Base-by-base conservation (phyloP, 1,140 invertebrate genomes). In the Bombus confusus region DNA sequence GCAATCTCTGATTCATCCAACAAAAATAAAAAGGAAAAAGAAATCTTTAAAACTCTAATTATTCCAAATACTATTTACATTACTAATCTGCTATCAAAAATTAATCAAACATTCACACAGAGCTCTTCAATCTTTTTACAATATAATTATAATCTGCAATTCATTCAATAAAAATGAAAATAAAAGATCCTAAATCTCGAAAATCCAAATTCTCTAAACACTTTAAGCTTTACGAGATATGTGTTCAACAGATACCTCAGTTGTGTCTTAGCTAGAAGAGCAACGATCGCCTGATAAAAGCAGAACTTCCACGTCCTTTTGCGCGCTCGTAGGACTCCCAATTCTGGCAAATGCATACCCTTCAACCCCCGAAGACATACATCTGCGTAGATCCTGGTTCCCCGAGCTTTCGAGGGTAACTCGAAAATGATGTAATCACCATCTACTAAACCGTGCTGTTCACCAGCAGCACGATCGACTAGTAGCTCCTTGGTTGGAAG, bases 301-400 rank as follows among this genome's bases (percentile, higher is more conserved):
- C 93, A 94, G 66, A 94, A 94, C 59, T 94, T 94, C 93, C 93
- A 94, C 28, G 93, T 93, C 25, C 89, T 92, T n/a, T 31, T 57
- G 15, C 92, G 90, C 31, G 34, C 47, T n/a, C 94, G 89, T 41
- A 71, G 28, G 1, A 77, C 18, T 1, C 66, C 62, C 31, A 94
- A 68, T 76, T 94, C 94, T 10, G 66, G 59, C 41, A 94, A 47
- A 76, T 92, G 92, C 94, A 94, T 94, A 2, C 94, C 94, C 59
- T 87, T 91, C 39, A 90, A 3, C 0, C 94, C 94, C 12, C 86
- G 87, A 34, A 94, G 88, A 68, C 91, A 92, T n/a, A 92, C 91
- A n/a, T 91, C 81, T 0, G 92, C 90, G 18, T 94, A 92, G 1
- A 89, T 66, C 9, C 87, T 86, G 22, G 64, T 69, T 1, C 43